Evolutionary conservation across 1,140 invertebrate genomes (phyloP).

Genomic region (Drosophila sproati): DNA sequence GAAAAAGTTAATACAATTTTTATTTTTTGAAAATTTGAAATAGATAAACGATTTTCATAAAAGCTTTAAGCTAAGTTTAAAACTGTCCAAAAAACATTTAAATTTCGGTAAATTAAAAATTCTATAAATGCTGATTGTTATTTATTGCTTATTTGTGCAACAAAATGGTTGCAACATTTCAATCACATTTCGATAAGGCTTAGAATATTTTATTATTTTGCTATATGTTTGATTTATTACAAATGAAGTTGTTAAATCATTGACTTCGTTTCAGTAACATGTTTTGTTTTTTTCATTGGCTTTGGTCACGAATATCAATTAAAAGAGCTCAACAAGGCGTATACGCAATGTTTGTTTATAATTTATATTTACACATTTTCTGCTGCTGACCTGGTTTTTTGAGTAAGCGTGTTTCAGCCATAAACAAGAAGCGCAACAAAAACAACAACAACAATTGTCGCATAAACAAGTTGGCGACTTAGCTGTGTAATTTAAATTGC

Average conservation of each 20-base stretch:
- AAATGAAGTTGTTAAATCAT: slow-evolving; percentile 28
- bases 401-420: slow-evolving; percentile 1
- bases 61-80: too few relatives aligned
- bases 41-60: too few relatives aligned
- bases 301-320: slow-evolving; percentile 36
- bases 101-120: too few relatives aligned
- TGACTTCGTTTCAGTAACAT: slow-evolving; percentile 4
- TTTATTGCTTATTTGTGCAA: neutral
- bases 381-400: slow-evolving; percentile 33
- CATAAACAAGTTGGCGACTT: slow-evolving; percentile 31
- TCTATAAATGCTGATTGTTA: too few relatives aligned
- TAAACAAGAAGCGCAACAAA: slow-evolving; percentile 17
- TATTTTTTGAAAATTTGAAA: too few relatives aligned
- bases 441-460: slow-evolving; percentile 4
- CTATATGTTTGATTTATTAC: slow-evolving; percentile 1
- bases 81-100: too few relatives aligned
- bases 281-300: neutral
- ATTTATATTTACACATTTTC: neutral
- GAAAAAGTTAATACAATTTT: too few relatives aligned
- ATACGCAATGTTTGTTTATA: slow-evolving; percentile 11
- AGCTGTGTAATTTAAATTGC: slow-evolving; percentile 33
- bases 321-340: slow-evolving; percentile 29
- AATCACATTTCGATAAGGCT: slow-evolving; percentile 3
- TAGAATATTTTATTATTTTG: slow-evolving; percentile 5
- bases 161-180: neutral